These are phyloP conservation scores for Eupithecia inturbata DNA, from an alignment of 2,888 invertebrate genomes.

Conservation along the genomic window DNA sequence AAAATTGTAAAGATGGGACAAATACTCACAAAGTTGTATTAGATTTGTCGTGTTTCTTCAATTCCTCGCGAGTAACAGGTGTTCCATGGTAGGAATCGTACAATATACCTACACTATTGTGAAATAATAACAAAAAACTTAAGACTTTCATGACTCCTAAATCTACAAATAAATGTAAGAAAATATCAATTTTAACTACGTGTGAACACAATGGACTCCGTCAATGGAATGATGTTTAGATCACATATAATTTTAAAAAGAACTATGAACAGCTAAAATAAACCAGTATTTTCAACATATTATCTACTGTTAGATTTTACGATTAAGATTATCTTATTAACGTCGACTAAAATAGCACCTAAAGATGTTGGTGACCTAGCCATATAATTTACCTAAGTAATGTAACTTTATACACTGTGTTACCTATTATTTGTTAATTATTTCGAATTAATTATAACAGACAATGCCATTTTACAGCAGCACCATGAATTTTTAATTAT, in stretches of 20 bases:
- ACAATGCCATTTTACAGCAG: too few species aligned
- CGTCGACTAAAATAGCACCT: not conserved
- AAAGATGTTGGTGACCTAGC: not conserved
- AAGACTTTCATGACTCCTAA: conserved; percentile 21
- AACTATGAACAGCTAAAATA: not conserved
- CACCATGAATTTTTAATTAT: too few species aligned
- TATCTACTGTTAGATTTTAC: conserved; percentile 9
- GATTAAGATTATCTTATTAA: not conserved
- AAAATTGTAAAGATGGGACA: not conserved
- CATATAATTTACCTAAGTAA: not conserved
- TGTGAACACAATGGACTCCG: conserved; percentile 4
- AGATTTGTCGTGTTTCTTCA: conserved; percentile 53
- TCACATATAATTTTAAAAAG: not conserved
- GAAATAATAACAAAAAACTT: conserved; percentile 41
- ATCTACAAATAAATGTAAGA: not conserved
- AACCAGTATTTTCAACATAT: conserved; percentile 4
- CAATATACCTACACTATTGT: conserved; percentile 44
- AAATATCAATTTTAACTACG: not conserved
- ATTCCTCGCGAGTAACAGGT: conserved; percentile 54
- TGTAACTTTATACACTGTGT: too few species aligned
- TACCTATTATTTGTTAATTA: too few species aligned
- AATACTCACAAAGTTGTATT: conserved; percentile 66
- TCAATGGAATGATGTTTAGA: not conserved
- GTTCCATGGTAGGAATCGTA: conserved; percentile 60
- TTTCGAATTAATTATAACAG: too few species aligned